phyloP scores from a whole-genome alignment of 2,888 invertebrate genomes.

The Limnephilus marmoratus region DNA sequence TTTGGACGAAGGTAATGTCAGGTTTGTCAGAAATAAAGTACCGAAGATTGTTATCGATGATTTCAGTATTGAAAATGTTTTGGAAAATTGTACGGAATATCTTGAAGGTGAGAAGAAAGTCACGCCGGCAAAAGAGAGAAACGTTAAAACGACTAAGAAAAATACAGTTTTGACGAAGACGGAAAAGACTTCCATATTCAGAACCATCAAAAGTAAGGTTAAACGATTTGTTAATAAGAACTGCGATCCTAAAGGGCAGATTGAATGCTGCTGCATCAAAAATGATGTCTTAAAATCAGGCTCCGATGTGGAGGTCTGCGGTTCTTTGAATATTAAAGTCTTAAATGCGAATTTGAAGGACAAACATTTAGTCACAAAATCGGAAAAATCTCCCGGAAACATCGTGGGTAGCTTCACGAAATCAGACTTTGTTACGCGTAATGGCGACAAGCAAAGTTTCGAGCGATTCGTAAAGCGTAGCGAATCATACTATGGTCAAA shows the following conservation, averaged over 20 bases:
- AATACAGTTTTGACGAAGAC: conserved; percentile 4
- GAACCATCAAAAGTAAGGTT: conserved; percentile 72
- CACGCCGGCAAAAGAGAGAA: not conserved
- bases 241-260: conserved; percentile 68
- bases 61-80: conserved; percentile 64
- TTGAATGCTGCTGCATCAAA: conserved; percentile 74
- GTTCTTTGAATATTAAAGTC: conserved; percentile 74
- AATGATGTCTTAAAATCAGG: conserved; percentile 74
- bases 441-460: conserved; percentile 70
- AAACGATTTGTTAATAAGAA: conserved; percentile 69
- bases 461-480: conserved; percentile 75
- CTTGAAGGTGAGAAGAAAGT: conserved; percentile 54
- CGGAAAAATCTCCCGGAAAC: conserved; percentile 67
- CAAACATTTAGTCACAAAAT: conserved; percentile 73
- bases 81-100: conserved; percentile 70
- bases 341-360: conserved; percentile 72
- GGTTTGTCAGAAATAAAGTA: conserved; percentile 59
- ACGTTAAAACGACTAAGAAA: conserved; percentile 25
- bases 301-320: conserved; percentile 72
- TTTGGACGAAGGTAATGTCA: conserved; percentile 61
- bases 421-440: conserved; percentile 29
- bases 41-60: conserved; percentile 16
- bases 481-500: conserved; percentile 74
- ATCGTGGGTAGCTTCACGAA: conserved; percentile 31
- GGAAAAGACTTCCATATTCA: conserved; percentile 75